Evolutionary conservation across 2,113 vertebrate genomes (phyloP), one percentile per base, ranked within the genome.

Genomic region (Fulica atra): DNA sequence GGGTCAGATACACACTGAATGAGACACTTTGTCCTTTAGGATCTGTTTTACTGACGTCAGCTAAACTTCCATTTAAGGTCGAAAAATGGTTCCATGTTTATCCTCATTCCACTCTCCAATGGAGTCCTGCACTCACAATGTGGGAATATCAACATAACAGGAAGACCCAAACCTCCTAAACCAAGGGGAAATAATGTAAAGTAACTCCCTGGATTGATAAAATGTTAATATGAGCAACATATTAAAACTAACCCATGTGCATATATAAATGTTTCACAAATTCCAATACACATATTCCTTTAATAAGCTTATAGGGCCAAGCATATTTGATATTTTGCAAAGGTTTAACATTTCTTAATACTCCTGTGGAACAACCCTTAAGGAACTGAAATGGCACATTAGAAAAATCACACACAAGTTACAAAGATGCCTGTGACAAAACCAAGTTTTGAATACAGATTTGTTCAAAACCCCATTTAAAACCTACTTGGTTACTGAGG

Each of bases 231-330:
- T 3, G 7, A 7, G n/a, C 12, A 60, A 86, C 81, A 74, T 16
- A 76, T 12, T 79, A 68, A 81, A 81, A 6, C 10, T 16, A 81
- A 68, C 0, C 7, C 17, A 26, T 74, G 84, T 21, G 48, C 57
- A 36, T 23, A 6, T 16, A 57, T 57, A 66, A 78, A 44, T 46
- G 2, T 46, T 70, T 56, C 15, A 81, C 19, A 78, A 57, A 84
- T 16, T 2, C 6, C 14, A 44, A 6, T 26, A 59, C 31, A 63
- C 4, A 1, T 63, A 87, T 50, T 81, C 7, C 18, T 79, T 80
- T 57, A 86, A 48, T 51, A 80, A 23, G 28, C 20, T 53, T 82
- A 36, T 0, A 64, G 6, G 3, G 1, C 9, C 0, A 3, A 54
- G 12, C 2, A 17, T 78, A 57, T n/a, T 40, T 33, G 7, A 65